phyloP scores from a whole-genome alignment of 2,113 vertebrate species.

The Dromas ardeola region DNA sequence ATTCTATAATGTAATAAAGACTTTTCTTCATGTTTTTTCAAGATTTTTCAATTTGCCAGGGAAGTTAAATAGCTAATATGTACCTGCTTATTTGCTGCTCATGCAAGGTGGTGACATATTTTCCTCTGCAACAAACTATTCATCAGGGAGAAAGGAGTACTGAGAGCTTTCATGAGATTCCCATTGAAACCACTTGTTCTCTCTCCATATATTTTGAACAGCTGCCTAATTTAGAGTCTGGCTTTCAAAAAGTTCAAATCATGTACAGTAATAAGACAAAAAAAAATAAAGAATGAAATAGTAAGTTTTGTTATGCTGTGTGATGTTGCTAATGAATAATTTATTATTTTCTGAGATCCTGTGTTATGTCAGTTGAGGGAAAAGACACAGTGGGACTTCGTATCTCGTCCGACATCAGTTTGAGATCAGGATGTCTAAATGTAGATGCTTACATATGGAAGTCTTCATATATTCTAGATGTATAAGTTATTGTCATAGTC shows the following conservation, averaged over 20 bases:
- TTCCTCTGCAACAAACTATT: not conserved
- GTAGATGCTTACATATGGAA: not conserved
- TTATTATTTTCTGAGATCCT: not conserved
- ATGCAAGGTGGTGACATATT: not conserved
- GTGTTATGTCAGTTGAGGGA: not conserved
- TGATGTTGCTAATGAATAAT: not conserved
- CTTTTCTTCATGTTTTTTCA: not conserved
- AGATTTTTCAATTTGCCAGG: not conserved
- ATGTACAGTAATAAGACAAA: not conserved
- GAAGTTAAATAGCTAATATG: not conserved
- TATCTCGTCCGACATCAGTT: not conserved
- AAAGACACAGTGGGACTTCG: not conserved
- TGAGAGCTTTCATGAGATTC: not conserved
- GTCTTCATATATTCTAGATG: not conserved
- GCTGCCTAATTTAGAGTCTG: not conserved
- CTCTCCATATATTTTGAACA: constrained; percentile 2
- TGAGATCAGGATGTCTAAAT: not conserved
- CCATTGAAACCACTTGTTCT: not conserved
- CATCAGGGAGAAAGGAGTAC: not conserved
- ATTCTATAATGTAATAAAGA: not conserved
- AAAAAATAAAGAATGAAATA: not conserved
- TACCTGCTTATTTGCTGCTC: not conserved
- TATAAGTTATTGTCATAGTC: not conserved
- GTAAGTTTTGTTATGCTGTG: not conserved
- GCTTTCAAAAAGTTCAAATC: constrained; percentile 16